These are phyloP conservation scores for Anticlea derivata DNA, from an alignment of 2,888 invertebrate species.

Conservation along the genomic window DNA sequence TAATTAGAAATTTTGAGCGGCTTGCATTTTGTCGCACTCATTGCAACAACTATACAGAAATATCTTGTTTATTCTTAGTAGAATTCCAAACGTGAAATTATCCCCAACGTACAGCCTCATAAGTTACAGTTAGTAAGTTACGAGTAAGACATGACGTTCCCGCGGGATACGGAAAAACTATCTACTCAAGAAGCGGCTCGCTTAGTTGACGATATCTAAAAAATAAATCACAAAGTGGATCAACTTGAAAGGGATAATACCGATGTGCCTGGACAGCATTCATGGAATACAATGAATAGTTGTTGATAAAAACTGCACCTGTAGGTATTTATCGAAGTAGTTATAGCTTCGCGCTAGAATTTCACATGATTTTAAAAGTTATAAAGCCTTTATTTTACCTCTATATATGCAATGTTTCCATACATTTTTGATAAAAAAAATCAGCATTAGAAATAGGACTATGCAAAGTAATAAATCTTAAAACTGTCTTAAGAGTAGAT, in stretches of 20 bases:
- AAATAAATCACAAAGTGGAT: slow-evolving; percentile 13
- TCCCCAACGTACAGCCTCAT: slow-evolving; percentile 15
- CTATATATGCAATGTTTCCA: too few species aligned
- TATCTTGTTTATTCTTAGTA: too few species aligned
- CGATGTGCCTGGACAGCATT: not conserved
- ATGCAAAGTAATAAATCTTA: slow-evolving; percentile 14
- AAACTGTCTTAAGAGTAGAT: slow-evolving; percentile 7
- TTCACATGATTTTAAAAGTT: too few species aligned
- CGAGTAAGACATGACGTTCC: slow-evolving; percentile 20
- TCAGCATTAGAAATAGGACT: not conserved
- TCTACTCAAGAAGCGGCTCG: not conserved
- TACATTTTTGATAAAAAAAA: not conserved
- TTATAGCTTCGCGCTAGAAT: too few species aligned
- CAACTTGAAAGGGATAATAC: not conserved
- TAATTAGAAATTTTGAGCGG: too few species aligned
- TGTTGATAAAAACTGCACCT: not conserved
- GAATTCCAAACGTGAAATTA: too few species aligned
- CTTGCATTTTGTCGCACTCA: too few species aligned
- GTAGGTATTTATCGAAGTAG: too few species aligned
- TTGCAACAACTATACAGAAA: too few species aligned
- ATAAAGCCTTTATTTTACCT: too few species aligned
- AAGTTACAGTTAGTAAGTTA: slow-evolving; percentile 29
- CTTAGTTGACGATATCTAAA: slow-evolving; percentile 2
- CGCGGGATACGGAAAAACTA: slow-evolving; percentile 15
- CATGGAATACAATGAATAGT: not conserved